Evolutionary conservation across 2,797 vertebrate species (phyloP), one percentile per base, ranked within the genome.

Genomic region (Melanotaenia nigrans): DNA sequence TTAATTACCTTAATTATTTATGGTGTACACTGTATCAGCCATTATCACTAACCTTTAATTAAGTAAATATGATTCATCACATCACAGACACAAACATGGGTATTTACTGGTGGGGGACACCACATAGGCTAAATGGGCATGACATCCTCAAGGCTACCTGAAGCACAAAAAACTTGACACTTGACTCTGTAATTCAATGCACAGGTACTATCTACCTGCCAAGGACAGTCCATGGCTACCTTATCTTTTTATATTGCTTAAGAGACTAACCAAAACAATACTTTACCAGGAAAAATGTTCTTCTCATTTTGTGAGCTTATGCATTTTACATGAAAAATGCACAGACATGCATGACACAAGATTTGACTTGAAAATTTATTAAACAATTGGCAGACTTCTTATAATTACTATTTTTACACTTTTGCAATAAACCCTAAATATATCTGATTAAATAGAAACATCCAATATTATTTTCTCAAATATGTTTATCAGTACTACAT

Each of bases 171-270:
- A 61, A 77, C 58, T 61, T 80, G 88, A 89, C 82, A 92, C 78
- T 83, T 84, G 81, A 90, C 79, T 82, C 82, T 82, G 90, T 91
- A 91, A 91, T 85, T 87, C 75, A 88, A 88, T 89, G 74, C 85
- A 85, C 58, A 71, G 69, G 83, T 76, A 78, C 74, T 71, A 87
- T 78, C 53, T 73, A 61, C 55, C 55, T 78, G 73, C 62, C 70
- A 79, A 88, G 78, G 74, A 78, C 65, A 79, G 67, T 57, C 61
- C 42, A 70, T 73, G 68, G 82, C 78, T 67, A 82, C 62, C 63
- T 85, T 61, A 84, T 83, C 78, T 56, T 61, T 7, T 63, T 55
- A 73, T 77, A 55, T 32, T 67, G 35, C 35, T 74, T 58, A 60
- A 78, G 69, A 54, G 22, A 68, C 77, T 73, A 61, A 36, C 38